A percentile compares a stretch with the other conserved stretches of the same genome.
phyloP scores from a whole-genome alignment of 2,113 vertebrate genomes.

The Benitochromis conjunctus region DNA sequence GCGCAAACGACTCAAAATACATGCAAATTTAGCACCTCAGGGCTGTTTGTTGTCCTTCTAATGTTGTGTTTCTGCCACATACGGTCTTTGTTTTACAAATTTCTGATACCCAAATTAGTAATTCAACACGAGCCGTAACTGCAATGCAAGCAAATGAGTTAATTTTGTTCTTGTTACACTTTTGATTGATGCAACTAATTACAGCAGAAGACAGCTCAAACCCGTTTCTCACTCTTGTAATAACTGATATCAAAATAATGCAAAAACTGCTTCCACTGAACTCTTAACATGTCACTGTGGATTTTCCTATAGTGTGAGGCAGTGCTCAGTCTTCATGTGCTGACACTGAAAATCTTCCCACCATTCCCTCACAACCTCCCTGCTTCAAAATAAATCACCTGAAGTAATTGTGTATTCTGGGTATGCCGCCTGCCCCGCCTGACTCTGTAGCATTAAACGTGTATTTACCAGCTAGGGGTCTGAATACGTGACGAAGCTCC shows the following conservation, averaged over 20 bases:
- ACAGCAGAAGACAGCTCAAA: not conserved
- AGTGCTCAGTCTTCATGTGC: not conserved
- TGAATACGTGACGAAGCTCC: slow-evolving; percentile 29
- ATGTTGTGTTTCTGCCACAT: not conserved
- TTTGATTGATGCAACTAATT: not conserved
- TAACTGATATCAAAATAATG: not conserved
- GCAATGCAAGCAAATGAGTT: not conserved
- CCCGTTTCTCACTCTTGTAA: not conserved
- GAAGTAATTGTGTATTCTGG: slow-evolving; percentile 32
- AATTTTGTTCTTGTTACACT: not conserved
- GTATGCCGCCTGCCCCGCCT: not conserved
- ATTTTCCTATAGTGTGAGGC: not conserved
- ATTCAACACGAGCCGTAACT: not conserved
- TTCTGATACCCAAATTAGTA: not conserved
- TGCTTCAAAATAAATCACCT: slow-evolving; percentile 1
- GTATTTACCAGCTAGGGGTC: slow-evolving; percentile 54
- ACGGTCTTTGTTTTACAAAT: not conserved
- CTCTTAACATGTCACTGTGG: not conserved
- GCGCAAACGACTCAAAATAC: not conserved
- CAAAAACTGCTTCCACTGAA: not conserved
- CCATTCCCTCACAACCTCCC: not conserved
- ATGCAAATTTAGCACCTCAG: not conserved
- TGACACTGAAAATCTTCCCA: not conserved
- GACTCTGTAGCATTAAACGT: slow-evolving; percentile 39
- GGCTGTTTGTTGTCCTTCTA: not conserved